These are phyloP conservation scores for Xylocopa sonorina DNA, from an alignment of 1,140 invertebrate genomes.

Conservation along the genomic window DNA sequence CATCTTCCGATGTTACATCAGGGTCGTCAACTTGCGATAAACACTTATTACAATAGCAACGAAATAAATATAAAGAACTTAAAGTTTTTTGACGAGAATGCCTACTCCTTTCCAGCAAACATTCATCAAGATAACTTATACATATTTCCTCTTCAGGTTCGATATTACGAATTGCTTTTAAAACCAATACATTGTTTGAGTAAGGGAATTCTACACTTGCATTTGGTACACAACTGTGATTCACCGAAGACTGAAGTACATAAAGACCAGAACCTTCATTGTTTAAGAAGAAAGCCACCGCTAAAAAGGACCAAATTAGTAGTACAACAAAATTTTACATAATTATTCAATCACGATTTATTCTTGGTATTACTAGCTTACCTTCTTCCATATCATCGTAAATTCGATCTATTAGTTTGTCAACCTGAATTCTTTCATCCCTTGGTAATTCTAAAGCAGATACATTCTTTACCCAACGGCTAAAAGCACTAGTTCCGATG, in stretches of 20 bases:
- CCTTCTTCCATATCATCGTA: conserved; percentile 93
- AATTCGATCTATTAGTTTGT: conserved; percentile 90
- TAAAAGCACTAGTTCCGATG: conserved; percentile 94
- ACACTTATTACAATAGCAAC: conserved; percentile 92
- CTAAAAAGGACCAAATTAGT: conserved; percentile 81
- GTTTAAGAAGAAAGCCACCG: conserved; percentile 93
- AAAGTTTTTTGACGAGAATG: conserved; percentile 93
- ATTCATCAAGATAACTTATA: conserved; percentile 96
- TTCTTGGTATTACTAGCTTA: conserved; percentile 74
- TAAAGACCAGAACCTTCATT: conserved; percentile 97
- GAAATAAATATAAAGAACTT: conserved; percentile 93
- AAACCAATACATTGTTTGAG: conserved; percentile 90
- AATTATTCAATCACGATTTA: conserved; percentile 13
- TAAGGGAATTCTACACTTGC: conserved; percentile 92
- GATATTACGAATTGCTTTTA: conserved; percentile 90
- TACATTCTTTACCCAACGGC: conserved; percentile 92
- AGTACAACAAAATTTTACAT: conserved; percentile 2
- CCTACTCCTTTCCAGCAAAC: conserved; percentile 89
- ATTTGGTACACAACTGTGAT: conserved; percentile 96
- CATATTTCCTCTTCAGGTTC: conserved; percentile 92
- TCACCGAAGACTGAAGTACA: conserved; percentile 91
- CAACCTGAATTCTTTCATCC: conserved; percentile 86
- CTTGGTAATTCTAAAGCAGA: conserved; percentile 85
- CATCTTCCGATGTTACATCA: conserved; percentile 88
- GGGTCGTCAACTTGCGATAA: conserved; percentile 87